A percentile compares a stretch with the other conserved stretches of the same genome.
These are phyloP conservation scores for Paramormyrops kingsleyae DNA, from an alignment of 2,113 vertebrate genomes.

Conservation along the genomic window DNA sequence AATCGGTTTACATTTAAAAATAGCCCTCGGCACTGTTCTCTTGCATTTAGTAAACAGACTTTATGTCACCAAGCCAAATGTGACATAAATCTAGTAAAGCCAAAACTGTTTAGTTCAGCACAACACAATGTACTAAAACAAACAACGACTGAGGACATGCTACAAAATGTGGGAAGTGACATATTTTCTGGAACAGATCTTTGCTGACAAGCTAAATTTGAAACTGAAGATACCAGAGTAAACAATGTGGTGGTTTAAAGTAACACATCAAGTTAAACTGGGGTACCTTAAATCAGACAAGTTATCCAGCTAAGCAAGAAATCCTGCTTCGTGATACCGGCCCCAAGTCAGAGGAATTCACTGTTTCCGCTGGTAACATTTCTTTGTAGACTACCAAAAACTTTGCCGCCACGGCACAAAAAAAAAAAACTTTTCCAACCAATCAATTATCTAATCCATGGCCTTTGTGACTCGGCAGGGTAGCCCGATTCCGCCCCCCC, in stretches of 20 bases:
- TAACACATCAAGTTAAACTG: not conserved
- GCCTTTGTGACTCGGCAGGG: not conserved
- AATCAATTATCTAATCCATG: not conserved
- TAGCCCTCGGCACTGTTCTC: not conserved
- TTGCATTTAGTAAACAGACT: not conserved
- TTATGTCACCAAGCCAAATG: conserved; percentile 9
- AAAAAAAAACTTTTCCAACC: not conserved
- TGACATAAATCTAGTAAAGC: not conserved
- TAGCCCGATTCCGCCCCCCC: not conserved
- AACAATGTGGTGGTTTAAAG: not conserved
- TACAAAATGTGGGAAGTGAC: not conserved
- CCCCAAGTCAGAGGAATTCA: not conserved
- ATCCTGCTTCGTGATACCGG: not conserved
- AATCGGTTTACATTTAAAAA: not conserved
- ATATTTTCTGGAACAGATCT: not conserved
- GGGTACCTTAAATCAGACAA: not conserved
- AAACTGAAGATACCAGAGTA: not conserved
- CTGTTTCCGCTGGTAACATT: not conserved
- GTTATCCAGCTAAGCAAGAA: not conserved
- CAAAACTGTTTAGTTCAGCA: not conserved
- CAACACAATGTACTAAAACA: not conserved
- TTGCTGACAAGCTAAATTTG: not conserved
- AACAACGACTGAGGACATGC: not conserved
- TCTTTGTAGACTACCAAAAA: not conserved
- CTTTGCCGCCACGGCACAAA: too few species aligned